Conservation (phyloP, 1,140 invertebrate genomes). For the Hormaphis cornu region DNA sequence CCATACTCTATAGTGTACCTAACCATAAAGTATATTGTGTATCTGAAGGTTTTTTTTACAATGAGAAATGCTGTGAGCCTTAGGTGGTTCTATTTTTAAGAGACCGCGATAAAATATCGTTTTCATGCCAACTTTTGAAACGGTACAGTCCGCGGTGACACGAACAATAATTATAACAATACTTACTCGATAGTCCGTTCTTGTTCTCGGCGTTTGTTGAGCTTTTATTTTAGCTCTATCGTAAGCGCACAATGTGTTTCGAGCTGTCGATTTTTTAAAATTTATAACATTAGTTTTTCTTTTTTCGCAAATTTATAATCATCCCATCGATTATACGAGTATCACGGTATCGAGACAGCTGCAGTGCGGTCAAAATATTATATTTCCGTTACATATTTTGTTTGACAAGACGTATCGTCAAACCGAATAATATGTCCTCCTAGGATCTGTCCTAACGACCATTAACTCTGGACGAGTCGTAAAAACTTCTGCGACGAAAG, state of each 20-base stretch:
- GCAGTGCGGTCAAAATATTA: too few species aligned
- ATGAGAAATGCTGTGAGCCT: not conserved
- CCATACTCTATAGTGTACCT: not conserved
- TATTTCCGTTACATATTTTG: too few species aligned
- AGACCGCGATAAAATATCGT: constrained; percentile 4
- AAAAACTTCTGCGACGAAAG: not conserved
- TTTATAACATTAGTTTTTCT: too few species aligned
- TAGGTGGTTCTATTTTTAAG: constrained; percentile 8
- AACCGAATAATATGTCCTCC: too few species aligned
- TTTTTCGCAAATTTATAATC: too few species aligned
- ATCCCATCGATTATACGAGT: too few species aligned
- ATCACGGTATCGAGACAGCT: too few species aligned
- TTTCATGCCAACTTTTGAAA: constrained; percentile 15
- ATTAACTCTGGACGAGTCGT: too few species aligned
- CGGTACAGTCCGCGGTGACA: not conserved
- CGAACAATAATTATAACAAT: not conserved
- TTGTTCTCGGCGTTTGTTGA: not conserved
- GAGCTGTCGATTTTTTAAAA: not conserved
- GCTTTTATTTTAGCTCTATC: not conserved
- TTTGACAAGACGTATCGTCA: too few species aligned
- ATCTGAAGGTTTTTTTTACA: not conserved
- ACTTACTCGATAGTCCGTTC: not conserved
- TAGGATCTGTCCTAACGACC: too few species aligned
- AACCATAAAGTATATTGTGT: not conserved
- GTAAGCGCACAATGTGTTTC: not conserved